phyloP scores from a whole-genome alignment of 2,888 invertebrate genomes.

The Catocala fraxini region DNA sequence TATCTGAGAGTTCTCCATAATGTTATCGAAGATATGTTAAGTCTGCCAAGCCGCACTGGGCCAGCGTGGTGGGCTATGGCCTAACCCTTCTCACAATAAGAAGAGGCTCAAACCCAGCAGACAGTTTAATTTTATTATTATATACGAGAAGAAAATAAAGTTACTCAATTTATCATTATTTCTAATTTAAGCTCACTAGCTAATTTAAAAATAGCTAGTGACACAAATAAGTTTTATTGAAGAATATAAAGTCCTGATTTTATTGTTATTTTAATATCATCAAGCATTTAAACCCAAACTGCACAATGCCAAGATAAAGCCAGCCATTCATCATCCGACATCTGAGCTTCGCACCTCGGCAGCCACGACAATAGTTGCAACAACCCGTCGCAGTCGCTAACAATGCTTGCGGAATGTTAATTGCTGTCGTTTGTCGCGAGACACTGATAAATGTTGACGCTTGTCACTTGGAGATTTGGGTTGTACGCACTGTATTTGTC shows the following conservation, averaged over 20 bases:
- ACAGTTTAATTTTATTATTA: too few relatives aligned
- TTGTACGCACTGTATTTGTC: constrained; percentile 57
- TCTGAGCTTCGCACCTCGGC: constrained; percentile 42
- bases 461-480: constrained; percentile 75
- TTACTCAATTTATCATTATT: too few relatives aligned
- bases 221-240: too few relatives aligned
- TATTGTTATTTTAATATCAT: constrained; percentile 1
- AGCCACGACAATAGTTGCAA: constrained; percentile 52
- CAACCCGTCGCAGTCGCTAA: constrained; percentile 62
- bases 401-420: constrained; percentile 83
- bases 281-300: not conserved
- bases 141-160: too few relatives aligned
- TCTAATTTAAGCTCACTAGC: too few relatives aligned
- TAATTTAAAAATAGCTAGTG: too few relatives aligned
- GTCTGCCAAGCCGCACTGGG: too few relatives aligned
- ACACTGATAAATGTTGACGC: constrained; percentile 85
- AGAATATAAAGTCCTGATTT: not conserved
- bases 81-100: too few relatives aligned
- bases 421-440: constrained; percentile 83
- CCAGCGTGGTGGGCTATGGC: too few relatives aligned
- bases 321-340: constrained; percentile 46
- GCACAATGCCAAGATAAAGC: constrained; percentile 24
- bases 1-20: too few relatives aligned
- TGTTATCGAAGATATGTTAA: too few relatives aligned
- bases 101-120: too few relatives aligned